Evolutionary conservation across 2,888 invertebrate genomes (phyloP).

Genomic region (Scaptomyza polygonia): DNA sequence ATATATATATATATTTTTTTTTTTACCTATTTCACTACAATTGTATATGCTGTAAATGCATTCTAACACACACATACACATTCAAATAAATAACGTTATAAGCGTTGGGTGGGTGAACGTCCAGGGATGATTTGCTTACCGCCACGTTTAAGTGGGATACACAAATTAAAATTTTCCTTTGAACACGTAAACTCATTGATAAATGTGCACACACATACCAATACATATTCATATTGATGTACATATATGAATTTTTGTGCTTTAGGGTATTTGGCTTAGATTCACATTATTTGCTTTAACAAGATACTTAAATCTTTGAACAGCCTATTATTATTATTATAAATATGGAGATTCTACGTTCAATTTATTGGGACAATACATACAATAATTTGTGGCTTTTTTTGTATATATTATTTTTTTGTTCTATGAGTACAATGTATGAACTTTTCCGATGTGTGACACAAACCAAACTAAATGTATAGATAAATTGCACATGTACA

Average conservation of each 20-base stretch:
- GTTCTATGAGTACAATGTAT: neutral
- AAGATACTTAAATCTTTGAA: neutral
- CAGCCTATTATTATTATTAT: neutral
- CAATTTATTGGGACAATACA: neutral
- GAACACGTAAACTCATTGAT: neutral
- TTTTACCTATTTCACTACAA: neutral
- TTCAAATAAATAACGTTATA: neutral
- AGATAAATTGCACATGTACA: constrained; percentile 6
- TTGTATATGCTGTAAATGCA: neutral
- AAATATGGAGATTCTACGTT: neutral
- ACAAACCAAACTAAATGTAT: constrained; percentile 41
- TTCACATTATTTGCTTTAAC: neutral
- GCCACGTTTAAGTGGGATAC: neutral
- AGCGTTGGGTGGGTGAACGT: neutral
- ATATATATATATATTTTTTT: no score
- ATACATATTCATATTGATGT: neutral
- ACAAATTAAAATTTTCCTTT: neutral
- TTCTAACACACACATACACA: neutral
- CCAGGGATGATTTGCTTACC: neutral
- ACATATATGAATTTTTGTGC: neutral
- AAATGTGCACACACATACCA: neutral
- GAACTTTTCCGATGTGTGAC: constrained; percentile 30
- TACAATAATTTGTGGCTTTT: constrained; percentile 3
- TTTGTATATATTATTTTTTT: neutral
- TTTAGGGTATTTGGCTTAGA: neutral